phyloP scores from a whole-genome alignment of 2,888 invertebrate genomes.

The Parnassius mnemosyne region DNA sequence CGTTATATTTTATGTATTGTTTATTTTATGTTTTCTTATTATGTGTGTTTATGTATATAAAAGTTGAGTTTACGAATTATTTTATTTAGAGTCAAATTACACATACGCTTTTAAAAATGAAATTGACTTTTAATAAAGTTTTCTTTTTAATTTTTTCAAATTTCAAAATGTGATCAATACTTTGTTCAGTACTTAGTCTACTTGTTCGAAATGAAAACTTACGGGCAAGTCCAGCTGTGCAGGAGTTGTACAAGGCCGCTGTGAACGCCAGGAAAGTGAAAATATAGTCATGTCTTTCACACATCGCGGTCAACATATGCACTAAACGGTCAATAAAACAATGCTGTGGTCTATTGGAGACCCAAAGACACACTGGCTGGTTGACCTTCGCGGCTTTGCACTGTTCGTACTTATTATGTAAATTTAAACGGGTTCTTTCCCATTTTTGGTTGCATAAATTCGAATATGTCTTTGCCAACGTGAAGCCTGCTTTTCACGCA shows the following conservation, averaged over 20 bases:
- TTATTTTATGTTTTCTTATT: too few relatives aligned
- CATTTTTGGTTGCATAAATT: constrained; percentile 73
- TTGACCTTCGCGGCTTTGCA: constrained; percentile 50
- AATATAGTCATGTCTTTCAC: constrained; percentile 59
- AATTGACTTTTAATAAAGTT: too few relatives aligned
- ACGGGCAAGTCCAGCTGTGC: constrained; percentile 64
- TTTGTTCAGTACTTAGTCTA: too few relatives aligned
- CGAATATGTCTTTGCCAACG: constrained; percentile 66
- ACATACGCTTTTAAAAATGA: too few relatives aligned
- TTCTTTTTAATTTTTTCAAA: too few relatives aligned
- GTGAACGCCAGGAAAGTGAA: constrained; percentile 45
- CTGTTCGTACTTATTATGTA: constrained; percentile 54
- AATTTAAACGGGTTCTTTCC: constrained; percentile 70
- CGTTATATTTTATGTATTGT: too few relatives aligned
- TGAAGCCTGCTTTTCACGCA: constrained; percentile 69
- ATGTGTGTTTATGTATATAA: too few relatives aligned
- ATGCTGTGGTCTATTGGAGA: constrained; percentile 42
- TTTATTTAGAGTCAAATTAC: too few relatives aligned
- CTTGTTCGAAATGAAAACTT: constrained; percentile 38
- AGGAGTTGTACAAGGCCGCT: constrained; percentile 47
- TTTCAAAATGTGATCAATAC: too few relatives aligned
- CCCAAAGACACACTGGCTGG: constrained; percentile 51
- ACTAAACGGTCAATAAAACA: constrained; percentile 34
- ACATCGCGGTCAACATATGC: constrained; percentile 49
- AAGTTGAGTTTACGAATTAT: too few relatives aligned